phyloP scores from a whole-genome alignment of 2,888 invertebrate species.

The Drosophila subquinaria region DNA sequence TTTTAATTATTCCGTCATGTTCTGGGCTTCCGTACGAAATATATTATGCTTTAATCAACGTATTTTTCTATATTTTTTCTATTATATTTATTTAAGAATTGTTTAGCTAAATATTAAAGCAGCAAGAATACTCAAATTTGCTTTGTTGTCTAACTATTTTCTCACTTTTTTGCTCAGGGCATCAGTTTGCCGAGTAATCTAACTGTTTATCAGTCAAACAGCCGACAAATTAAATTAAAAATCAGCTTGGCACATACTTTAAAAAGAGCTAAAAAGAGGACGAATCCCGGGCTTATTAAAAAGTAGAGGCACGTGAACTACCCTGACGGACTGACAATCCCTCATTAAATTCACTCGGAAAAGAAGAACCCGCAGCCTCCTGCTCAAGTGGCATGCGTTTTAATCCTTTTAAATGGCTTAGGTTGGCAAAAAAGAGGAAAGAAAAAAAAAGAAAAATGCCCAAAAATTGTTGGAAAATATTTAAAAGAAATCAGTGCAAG shows the following conservation, averaged over 20 bases:
- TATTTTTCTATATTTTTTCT: too few species aligned
- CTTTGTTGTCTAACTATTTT: not conserved
- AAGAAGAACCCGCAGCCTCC: constrained; percentile 14
- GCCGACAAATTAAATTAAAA: constrained; percentile 65
- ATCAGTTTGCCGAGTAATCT: constrained; percentile 3
- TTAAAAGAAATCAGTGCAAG: constrained; percentile 73
- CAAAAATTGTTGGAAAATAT: constrained; percentile 67
- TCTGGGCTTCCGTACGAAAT: too few species aligned
- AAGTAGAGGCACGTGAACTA: constrained; percentile 49
- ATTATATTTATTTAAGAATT: too few species aligned
- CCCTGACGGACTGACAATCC: constrained; percentile 38
- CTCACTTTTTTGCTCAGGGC: not conserved
- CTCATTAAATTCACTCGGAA: constrained; percentile 45
- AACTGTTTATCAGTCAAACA: constrained; percentile 47
- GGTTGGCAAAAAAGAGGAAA: constrained; percentile 1
- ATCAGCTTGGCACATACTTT: constrained; percentile 62
- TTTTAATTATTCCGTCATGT: too few species aligned
- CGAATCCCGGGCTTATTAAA: constrained; percentile 41
- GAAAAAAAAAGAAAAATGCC: constrained; percentile 33
- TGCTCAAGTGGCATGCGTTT: constrained; percentile 43
- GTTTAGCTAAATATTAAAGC: not conserved
- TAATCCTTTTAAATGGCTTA: constrained; percentile 75
- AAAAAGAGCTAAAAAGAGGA: constrained; percentile 17
- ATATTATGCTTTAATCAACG: too few species aligned
- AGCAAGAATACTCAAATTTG: not conserved